These are phyloP conservation scores for Cybosia mesomella DNA, from an alignment of 2,888 invertebrate species.

Conservation along the genomic window DNA sequence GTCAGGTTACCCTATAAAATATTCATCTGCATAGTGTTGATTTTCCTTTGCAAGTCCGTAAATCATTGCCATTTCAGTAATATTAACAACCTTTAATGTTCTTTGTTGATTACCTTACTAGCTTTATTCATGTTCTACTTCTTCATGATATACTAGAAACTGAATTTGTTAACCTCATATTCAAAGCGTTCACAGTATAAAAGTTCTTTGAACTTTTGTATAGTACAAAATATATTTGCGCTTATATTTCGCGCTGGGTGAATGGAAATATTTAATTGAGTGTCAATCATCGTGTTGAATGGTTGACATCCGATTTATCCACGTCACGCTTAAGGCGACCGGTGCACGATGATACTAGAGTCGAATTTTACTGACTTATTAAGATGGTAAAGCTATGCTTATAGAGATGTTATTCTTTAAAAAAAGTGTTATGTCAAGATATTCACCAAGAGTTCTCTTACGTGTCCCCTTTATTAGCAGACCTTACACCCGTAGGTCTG, in stretches of 20 bases:
- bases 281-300: conserved; percentile 37
- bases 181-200: not conserved
- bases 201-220: conserved; percentile 9
- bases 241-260: conserved; percentile 18
- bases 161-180: conserved; percentile 12
- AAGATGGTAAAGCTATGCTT: not conserved
- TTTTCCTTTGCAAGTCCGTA: too few relatives aligned
- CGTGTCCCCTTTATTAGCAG: not conserved
- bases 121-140: not conserved
- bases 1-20: too few relatives aligned
- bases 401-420: not conserved
- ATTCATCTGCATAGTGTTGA: too few relatives aligned
- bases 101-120: not conserved
- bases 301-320: conserved; percentile 33
- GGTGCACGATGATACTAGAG: conserved; percentile 22
- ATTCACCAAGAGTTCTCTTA: not conserved
- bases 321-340: conserved; percentile 28
- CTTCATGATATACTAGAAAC: not conserved
- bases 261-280: conserved; percentile 37
- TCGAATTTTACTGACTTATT: conserved; percentile 16
- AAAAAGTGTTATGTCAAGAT: not conserved
- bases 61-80: not conserved
- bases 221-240: conserved; percentile 16
- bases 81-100: not conserved
- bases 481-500: too few relatives aligned